Evolutionary conservation across 2,113 vertebrate genomes (phyloP).

Genomic region (Notarius quadriscutis): DNA sequence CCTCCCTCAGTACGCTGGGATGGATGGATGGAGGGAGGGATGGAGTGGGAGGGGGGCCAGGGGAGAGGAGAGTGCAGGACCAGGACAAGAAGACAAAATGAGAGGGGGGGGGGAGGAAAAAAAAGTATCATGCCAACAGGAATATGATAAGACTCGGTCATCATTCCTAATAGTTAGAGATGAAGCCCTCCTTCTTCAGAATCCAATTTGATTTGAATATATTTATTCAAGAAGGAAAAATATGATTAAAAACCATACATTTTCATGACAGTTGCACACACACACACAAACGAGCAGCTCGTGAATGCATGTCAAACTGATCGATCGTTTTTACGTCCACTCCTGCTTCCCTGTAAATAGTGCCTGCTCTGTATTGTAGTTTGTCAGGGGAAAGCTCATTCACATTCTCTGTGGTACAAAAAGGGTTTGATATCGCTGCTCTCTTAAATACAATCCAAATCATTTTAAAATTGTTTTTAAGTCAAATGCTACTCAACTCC

Average conservation of each 20-base stretch:
- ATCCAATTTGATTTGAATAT: constrained; percentile 60
- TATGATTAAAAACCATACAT: constrained; percentile 47
- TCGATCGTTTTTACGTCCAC: constrained; percentile 82
- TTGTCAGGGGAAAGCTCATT: constrained; percentile 43
- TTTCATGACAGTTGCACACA: constrained; percentile 62
- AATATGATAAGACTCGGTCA: constrained; percentile 70
- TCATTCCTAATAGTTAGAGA: constrained; percentile 78
- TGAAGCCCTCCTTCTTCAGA: constrained; percentile 66
- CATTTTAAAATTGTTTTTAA: constrained; percentile 25
- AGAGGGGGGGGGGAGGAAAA: background rate
- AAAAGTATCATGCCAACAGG: constrained; percentile 65
- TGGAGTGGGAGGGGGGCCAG: constrained; percentile 57
- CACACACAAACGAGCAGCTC: constrained; percentile 78
- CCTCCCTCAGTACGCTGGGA: constrained; percentile 29
- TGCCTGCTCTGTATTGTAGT: constrained; percentile 79
- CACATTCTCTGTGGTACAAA: constrained; percentile 28
- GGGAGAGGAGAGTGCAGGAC: constrained; percentile 10
- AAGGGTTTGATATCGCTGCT: constrained; percentile 43
- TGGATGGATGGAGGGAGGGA: constrained; percentile 62
- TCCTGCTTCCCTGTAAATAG: constrained; percentile 86
- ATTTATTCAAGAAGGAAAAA: constrained; percentile 63
- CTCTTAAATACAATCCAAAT: constrained; percentile 34
- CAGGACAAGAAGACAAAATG: constrained; percentile 51
- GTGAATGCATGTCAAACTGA: constrained; percentile 91
- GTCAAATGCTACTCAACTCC: background rate